Conservation (phyloP, 2,113 vertebrate genomes). For the Dicerorhinus sumatrensis region DNA sequence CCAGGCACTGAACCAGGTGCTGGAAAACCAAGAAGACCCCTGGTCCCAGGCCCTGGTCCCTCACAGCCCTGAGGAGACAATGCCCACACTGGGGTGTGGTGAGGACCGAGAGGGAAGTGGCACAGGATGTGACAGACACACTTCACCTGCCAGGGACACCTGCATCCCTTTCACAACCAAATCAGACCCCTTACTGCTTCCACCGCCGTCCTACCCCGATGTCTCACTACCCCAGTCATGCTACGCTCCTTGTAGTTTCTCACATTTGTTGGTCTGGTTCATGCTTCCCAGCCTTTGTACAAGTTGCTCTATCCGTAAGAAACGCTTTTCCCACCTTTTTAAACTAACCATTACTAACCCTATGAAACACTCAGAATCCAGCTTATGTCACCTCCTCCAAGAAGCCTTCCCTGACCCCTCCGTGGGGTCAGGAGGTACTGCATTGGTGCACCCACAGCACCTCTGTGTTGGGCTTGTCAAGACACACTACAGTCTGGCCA, state of each 20-base stretch:
- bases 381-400: background rate
- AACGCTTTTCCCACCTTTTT: background rate
- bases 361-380: background rate
- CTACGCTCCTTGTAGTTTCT: background rate
- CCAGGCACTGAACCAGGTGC: background rate
- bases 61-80: background rate
- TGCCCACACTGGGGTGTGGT: background rate
- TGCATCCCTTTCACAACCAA: no score
- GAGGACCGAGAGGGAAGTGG: accelerated
- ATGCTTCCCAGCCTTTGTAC: background rate
- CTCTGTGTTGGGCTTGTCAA: accelerated
- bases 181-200: background rate
- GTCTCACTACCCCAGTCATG: background rate
- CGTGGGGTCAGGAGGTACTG: background rate
- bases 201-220: accelerated
- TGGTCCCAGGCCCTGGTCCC: background rate
- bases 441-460: background rate
- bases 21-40: background rate
- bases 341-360: background rate
- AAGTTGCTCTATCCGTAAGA: background rate
- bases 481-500: background rate
- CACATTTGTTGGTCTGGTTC: background rate
- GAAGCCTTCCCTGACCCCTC: background rate
- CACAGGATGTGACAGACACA: background rate
- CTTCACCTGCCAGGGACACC: background rate